Percentiles rank a stretch among this genome's conserved stretches.
Evolutionary conservation across 2,888 invertebrate species (phyloP).

Genomic region (Eilema depressum): DNA sequence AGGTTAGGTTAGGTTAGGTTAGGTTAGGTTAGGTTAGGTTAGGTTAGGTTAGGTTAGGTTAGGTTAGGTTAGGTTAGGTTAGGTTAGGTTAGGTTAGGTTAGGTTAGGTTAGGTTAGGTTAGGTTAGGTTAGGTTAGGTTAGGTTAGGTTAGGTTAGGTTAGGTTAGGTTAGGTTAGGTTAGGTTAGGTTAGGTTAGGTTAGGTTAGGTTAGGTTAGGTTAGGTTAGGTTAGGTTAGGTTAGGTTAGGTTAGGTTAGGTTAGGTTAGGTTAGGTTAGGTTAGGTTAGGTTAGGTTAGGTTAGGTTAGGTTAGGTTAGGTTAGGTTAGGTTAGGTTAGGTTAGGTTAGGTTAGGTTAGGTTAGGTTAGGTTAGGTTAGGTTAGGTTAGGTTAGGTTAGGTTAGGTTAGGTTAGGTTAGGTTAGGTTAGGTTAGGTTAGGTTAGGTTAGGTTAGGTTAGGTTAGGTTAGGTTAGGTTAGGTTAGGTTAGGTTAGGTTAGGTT

Average conservation of each 20-base stretch:
- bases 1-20: constrained; percentile 29
- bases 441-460: background rate
- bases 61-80: constrained; percentile 27
- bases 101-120: constrained; percentile 31
- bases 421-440: constrained; percentile 27
- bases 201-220: constrained; percentile 51
- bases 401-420: constrained; percentile 38
- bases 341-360: constrained; percentile 39
- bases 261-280: constrained; percentile 31
- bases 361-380: constrained; percentile 41
- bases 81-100: constrained; percentile 23
- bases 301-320: constrained; percentile 34
- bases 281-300: constrained; percentile 37
- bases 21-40: constrained; percentile 25
- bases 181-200: constrained; percentile 47
- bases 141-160: constrained; percentile 42
- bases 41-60: constrained; percentile 25
- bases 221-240: constrained; percentile 51
- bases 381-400: constrained; percentile 36
- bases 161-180: constrained; percentile 46
- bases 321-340: constrained; percentile 35
- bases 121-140: constrained; percentile 40
- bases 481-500: constrained; percentile 17
- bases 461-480: background rate
- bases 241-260: constrained; percentile 52